A percentile compares a stretch with the other conserved stretches of the same genome.
Conservation (phyloP, 2,113 vertebrate species). For the Sinocyclocheilus anshuiensis region DNA sequence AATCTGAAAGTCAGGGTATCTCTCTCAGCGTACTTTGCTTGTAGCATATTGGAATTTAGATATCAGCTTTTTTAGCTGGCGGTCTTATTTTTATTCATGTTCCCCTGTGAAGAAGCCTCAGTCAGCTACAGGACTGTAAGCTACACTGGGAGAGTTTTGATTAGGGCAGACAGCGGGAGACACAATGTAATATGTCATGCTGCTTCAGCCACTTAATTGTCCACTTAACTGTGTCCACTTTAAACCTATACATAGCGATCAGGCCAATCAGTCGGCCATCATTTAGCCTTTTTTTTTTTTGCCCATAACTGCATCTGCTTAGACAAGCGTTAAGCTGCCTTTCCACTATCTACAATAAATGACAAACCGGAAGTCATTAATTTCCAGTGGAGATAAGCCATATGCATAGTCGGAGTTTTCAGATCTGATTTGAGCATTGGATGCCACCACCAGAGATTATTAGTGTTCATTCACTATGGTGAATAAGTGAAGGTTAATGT, state of each 20-base stretch:
- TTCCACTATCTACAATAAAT: not conserved
- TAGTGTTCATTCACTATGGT: too few species aligned
- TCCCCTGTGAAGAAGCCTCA: not conserved
- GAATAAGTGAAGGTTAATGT: too few species aligned
- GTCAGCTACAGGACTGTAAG: not conserved
- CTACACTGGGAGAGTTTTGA: constrained; percentile 19
- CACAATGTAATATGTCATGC: not conserved
- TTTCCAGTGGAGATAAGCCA: not conserved
- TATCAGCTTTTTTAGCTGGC: constrained; percentile 4
- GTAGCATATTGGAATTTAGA: not conserved
- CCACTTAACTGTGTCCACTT: not conserved
- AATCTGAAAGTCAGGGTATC: not conserved
- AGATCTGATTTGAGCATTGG: not conserved
- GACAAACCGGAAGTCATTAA: not conserved
- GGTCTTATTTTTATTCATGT: constrained; percentile 14
- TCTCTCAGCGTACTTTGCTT: not conserved
- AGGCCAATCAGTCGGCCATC: not conserved
- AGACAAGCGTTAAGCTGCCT: too few species aligned
- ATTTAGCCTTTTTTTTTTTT: not conserved
- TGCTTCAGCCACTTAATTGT: not conserved
- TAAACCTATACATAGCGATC: not conserved
- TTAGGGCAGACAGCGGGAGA: constrained; percentile 27
- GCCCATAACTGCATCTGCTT: too few species aligned
- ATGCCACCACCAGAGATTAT: not conserved
- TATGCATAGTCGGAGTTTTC: not conserved